A percentile compares a stretch with the other conserved stretches of the same genome.
Evolutionary conservation across 2,888 invertebrate genomes (phyloP).

Genomic region (Sinhomidia bicolor): DNA sequence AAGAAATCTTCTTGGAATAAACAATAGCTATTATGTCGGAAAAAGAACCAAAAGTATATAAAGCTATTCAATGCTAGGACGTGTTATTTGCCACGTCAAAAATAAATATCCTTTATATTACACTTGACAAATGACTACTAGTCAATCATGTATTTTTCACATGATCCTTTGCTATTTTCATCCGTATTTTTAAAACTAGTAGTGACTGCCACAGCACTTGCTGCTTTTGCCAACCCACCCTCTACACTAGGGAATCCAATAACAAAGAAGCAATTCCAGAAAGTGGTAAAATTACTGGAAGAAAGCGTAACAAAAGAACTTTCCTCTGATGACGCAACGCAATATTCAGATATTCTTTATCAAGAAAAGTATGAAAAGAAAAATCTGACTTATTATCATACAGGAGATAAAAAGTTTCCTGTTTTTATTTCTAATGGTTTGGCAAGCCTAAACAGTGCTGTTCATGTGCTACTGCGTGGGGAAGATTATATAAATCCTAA

Average conservation of each 20-base stretch:
- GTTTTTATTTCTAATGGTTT: conserved; percentile 55
- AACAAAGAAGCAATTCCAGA: conserved; percentile 12
- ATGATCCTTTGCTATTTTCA: background rate
- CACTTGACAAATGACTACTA: background rate
- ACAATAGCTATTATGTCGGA: background rate
- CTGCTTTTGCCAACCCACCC: background rate
- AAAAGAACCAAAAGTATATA: background rate
- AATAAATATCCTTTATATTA: too few species aligned
- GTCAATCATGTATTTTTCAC: background rate
- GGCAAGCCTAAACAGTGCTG: background rate
- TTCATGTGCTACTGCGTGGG: conserved; percentile 54
- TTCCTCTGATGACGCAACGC: background rate
- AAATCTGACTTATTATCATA: conserved; percentile 57
- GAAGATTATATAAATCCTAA: conserved; percentile 51
- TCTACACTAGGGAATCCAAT: conserved; percentile 31
- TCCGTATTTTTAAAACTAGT: background rate
- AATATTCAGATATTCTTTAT: conserved; percentile 34
- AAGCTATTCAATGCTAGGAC: background rate
- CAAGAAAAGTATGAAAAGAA: conserved; percentile 35
- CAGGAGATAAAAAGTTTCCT: conserved; percentile 27
- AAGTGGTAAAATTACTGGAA: conserved; percentile 35
- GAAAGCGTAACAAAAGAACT: background rate
- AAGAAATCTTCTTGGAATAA: background rate
- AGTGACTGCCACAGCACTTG: background rate
- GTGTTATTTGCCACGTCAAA: background rate